Evolutionary conservation across 1,140 invertebrate genomes (phyloP).

Genomic region (Solen grandis): DNA sequence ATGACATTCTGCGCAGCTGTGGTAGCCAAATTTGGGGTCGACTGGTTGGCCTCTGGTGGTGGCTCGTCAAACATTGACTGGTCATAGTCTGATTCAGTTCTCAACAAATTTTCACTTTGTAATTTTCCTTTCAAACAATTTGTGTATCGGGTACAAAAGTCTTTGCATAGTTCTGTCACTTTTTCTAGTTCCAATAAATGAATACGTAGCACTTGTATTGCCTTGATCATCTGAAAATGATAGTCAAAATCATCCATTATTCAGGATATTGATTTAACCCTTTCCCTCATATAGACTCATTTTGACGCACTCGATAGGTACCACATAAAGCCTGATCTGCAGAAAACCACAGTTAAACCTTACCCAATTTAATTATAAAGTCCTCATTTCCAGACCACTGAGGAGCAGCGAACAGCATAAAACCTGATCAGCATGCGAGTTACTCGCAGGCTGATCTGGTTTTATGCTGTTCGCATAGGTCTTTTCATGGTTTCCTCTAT

Average conservation of each 20-base stretch:
- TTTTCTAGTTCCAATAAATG: constrained; percentile 81
- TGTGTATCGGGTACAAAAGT: constrained; percentile 81
- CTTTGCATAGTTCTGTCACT: constrained; percentile 81
- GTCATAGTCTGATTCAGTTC: constrained; percentile 70
- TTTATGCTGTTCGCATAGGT: too few relatives aligned
- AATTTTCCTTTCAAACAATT: constrained; percentile 79
- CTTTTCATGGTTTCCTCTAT: too few relatives aligned
- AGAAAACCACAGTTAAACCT: too few relatives aligned
- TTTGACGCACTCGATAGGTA: too few relatives aligned
- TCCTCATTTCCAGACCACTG: too few relatives aligned
- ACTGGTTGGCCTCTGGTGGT: constrained; percentile 52
- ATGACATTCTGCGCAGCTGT: constrained; percentile 68
- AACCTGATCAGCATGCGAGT: too few relatives aligned
- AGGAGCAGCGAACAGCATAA: too few relatives aligned
- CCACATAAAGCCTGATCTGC: too few relatives aligned
- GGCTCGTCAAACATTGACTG: constrained; percentile 64
- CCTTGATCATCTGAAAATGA: constrained; percentile 79
- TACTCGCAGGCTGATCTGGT: too few relatives aligned
- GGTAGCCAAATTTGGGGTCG: constrained; percentile 13
- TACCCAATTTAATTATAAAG: too few relatives aligned
- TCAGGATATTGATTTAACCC: too few relatives aligned
- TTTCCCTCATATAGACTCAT: too few relatives aligned
- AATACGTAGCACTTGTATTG: constrained; percentile 80
- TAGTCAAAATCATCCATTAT: constrained; percentile 19
- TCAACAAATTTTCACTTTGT: constrained; percentile 78